phyloP scores from a whole-genome alignment of 2,797 vertebrate species.

The Eospalax fontanierii region DNA sequence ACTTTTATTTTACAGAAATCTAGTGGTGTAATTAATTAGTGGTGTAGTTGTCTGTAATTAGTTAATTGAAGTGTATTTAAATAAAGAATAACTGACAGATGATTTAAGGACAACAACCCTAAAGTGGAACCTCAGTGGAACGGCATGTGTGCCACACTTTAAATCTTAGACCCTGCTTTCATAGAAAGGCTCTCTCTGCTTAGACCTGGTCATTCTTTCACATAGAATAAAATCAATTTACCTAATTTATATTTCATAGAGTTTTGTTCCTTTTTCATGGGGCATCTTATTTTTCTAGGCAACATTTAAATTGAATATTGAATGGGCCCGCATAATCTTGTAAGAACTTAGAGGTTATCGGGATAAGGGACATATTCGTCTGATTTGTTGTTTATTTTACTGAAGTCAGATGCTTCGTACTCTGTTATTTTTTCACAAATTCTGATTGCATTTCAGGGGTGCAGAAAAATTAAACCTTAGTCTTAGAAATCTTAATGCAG shows the following conservation, averaged over 20 bases:
- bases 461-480: not conserved
- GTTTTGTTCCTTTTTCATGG: not conserved
- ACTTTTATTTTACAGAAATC: not conserved
- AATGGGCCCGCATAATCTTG: not conserved
- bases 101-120: not conserved
- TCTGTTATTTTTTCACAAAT: not conserved
- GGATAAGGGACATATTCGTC: not conserved
- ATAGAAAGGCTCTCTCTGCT: not conserved
- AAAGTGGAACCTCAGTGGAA: not conserved
- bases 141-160: not conserved
- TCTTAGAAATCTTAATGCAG: not conserved
- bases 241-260: not conserved
- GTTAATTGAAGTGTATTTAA: not conserved
- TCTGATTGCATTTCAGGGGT: not conserved
- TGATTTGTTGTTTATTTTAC: constrained; percentile 34
- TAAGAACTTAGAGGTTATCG: constrained; percentile 42
- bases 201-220: not conserved
- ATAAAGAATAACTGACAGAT: not conserved
- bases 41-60: not conserved
- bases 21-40: too few relatives aligned
- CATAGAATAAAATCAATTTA: not conserved
- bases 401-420: not conserved
- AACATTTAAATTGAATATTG: not conserved
- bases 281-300: not conserved
- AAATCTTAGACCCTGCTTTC: not conserved